Percentiles rank a stretch among this genome's conserved stretches.
Evolutionary conservation across 2,113 vertebrate genomes (phyloP).

Genomic region (Tretioscincus oriximinensis): DNA sequence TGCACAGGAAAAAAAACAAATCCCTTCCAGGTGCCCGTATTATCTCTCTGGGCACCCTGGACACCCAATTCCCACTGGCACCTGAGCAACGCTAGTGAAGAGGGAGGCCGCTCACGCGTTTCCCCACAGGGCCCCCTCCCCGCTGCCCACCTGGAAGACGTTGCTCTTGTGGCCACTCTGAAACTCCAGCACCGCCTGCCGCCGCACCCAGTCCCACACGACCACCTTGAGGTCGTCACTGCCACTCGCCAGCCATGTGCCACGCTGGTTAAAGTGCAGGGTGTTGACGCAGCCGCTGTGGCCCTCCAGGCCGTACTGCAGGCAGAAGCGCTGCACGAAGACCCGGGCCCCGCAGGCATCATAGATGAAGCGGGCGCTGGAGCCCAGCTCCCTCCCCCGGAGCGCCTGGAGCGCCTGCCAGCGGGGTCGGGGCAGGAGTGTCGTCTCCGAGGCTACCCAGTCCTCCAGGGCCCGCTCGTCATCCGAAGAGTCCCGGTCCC

Average conservation of each 20-base stretch:
- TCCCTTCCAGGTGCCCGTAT: too few species aligned
- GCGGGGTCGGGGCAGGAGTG: slow-evolving; percentile 76
- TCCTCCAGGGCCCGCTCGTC: slow-evolving; percentile 88
- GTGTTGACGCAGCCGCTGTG: slow-evolving; percentile 96
- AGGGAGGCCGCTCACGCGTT: too few species aligned
- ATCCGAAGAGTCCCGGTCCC: slow-evolving; percentile 75
- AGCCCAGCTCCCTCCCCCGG: slow-evolving; percentile 83
- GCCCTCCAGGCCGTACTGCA: slow-evolving; percentile 88
- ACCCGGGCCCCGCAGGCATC: slow-evolving; percentile 88
- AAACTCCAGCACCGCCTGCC: slow-evolving; percentile 87
- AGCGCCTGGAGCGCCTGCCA: slow-evolving; percentile 86
- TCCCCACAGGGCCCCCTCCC: neutral
- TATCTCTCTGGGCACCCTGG: too few species aligned
- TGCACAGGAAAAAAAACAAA: neutral
- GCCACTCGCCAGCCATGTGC: slow-evolving; percentile 91
- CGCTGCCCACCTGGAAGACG: slow-evolving; percentile 89
- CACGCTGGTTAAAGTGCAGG: slow-evolving; percentile 93
- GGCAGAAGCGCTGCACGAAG: slow-evolving; percentile 88
- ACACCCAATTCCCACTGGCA: too few species aligned
- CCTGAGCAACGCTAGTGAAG: too few species aligned
- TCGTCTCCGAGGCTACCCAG: slow-evolving; percentile 87
- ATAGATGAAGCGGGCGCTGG: slow-evolving; percentile 80
- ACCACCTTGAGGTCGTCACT: slow-evolving; percentile 93
- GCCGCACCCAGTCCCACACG: slow-evolving; percentile 92
- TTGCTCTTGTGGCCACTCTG: slow-evolving; percentile 97